Percentiles rank a stretch among this genome's conserved stretches.
phyloP scores from a whole-genome alignment of 2,797 vertebrate genomes.

The Etheostoma perlongum region DNA sequence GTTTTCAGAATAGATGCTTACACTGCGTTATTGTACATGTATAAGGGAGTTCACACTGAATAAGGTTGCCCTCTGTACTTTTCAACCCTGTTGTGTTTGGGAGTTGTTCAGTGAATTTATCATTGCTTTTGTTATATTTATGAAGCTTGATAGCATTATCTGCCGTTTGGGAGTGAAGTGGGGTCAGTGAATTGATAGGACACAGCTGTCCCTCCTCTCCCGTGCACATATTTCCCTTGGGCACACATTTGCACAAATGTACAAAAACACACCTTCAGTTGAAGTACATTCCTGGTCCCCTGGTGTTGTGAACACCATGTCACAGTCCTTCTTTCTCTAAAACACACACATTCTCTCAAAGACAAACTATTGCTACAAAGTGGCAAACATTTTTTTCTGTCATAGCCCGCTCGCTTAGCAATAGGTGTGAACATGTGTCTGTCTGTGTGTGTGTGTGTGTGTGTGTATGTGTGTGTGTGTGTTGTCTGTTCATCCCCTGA shows the following conservation, averaged over 20 bases:
- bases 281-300: conserved; percentile 28
- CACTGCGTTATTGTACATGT: conserved; percentile 28
- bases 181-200: conserved; percentile 72
- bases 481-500: conserved; percentile 65
- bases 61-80: conserved; percentile 49
- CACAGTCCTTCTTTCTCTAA: conserved; percentile 15
- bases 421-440: conserved; percentile 9
- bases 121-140: conserved; percentile 54
- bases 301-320: conserved; percentile 34
- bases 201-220: conserved; percentile 62
- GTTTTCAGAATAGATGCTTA: conserved; percentile 55
- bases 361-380: conserved; percentile 15
- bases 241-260: conserved; percentile 47
- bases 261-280: conserved; percentile 40
- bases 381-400: conserved; percentile 17
- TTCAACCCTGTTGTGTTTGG: conserved; percentile 37
- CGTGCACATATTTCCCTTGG: conserved; percentile 61
- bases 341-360: neutral
- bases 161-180: conserved; percentile 58
- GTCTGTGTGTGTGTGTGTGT: too few relatives aligned
- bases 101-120: conserved; percentile 48
- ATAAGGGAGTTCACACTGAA: conserved; percentile 25
- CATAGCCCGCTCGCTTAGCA: conserved; percentile 27
- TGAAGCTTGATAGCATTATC: conserved; percentile 52
- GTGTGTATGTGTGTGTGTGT: conserved; percentile 13